Base-by-base conservation (phyloP, 2,888 invertebrate species). In the Hyposoter didymator region DNA sequence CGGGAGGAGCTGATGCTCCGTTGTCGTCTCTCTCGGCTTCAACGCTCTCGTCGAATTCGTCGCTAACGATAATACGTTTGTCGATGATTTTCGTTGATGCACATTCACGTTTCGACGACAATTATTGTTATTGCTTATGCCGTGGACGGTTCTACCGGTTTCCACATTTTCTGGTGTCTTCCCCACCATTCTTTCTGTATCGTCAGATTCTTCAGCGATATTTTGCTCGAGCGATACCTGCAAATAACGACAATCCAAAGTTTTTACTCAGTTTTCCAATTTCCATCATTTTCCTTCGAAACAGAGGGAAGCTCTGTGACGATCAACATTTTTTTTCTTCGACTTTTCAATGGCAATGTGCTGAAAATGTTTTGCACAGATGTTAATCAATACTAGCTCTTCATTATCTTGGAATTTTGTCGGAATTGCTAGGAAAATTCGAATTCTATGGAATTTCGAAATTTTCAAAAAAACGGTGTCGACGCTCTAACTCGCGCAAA, bases 141-240 rank as follows among this genome's bases (percentile, higher is more conserved):
- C 87, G 70, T 83, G 69, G 81, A 76, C 74, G 95, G 94, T 90
- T 96, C 95, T 92, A 97, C 95, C 89, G 97, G 97, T 93, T 97
- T 97, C 98, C 97, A 98, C 90, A 95, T 96, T 94, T 96, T 97
- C 94, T 97, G 97, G 92, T 97, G 97, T 75, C 96, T 96, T 87
- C 97, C 97, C 98, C 98, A 97, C 97, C 98, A 98, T 91, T 96
- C 96, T 92, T 96, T 95, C 93, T 96, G 95, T 90, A 94, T 95
- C 81, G 90, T 93, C 82, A 95, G 94, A 89, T 95, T 95, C 91
- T 94, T 93, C 90, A 94, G 92, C 70, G 94, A 95, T 89, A 95
- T 93, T 91, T 92, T 91, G 89, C 90, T 91, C 89, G 88, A 84
- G 45, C 87, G 90, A 90, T 93, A 91, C 93, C 95, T 94, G 89